Percentiles rank a stretch among this genome's conserved stretches.
Evolutionary conservation across 1,140 invertebrate genomes (phyloP).

Genomic region (Medauroidea extradentata): DNA sequence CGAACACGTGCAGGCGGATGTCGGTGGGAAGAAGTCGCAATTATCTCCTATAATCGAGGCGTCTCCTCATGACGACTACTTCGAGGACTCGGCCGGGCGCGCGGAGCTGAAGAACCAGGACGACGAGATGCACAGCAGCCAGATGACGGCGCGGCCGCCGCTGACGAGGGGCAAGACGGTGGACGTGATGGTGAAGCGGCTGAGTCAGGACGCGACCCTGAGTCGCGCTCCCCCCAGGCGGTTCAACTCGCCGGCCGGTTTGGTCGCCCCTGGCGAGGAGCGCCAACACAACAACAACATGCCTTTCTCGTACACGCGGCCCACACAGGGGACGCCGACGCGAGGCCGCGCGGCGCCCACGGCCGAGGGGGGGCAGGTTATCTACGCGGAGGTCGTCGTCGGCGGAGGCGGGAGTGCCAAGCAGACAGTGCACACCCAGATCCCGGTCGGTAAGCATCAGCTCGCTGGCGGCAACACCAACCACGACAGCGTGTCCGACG

Average conservation of each 20-base stretch:
- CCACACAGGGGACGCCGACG: conserved; percentile 11
- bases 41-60: conserved; percentile 72
- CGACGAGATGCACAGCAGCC: conserved; percentile 59
- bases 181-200: conserved; percentile 56
- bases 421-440: conserved; percentile 52
- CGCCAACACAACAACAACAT: conserved; percentile 65
- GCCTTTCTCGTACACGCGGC: conserved; percentile 65
- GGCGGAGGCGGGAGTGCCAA: conserved; percentile 47
- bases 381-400: conserved; percentile 70
- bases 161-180: conserved; percentile 60
- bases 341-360: background rate
- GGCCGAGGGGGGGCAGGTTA: conserved; percentile 44
- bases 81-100: too few relatives aligned
- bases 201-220: conserved; percentile 54
- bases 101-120: conserved; percentile 5
- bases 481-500: conserved; percentile 52
- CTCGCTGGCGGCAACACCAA: conserved; percentile 5
- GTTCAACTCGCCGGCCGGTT: conserved; percentile 46
- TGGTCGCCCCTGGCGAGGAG: conserved; percentile 54
- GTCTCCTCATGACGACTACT: conserved; percentile 61
- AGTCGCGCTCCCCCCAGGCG: conserved; percentile 45
- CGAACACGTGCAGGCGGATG: background rate
- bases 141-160: conserved; percentile 57
- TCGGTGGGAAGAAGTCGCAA: conserved; percentile 50
- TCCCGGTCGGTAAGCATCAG: conserved; percentile 24